Evolutionary conservation across 2,888 invertebrate genomes (phyloP).

Genomic region (Noctua janthe): DNA sequence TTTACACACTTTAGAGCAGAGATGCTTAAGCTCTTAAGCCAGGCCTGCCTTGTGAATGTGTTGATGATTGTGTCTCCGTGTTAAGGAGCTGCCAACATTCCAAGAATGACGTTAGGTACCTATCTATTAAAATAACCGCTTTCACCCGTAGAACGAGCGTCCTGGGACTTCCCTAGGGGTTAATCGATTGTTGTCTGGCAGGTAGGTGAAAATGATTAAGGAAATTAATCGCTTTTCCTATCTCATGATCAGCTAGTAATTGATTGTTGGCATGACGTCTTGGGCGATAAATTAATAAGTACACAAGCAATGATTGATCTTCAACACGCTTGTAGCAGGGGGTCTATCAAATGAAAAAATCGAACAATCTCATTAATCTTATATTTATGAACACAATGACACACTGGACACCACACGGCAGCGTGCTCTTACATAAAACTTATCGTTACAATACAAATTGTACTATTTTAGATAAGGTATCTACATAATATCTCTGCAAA

Average conservation of each 20-base stretch:
- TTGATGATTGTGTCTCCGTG: neutral
- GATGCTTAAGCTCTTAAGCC: neutral
- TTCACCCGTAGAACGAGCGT: neutral
- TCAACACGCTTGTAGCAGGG: neutral
- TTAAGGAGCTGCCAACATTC: neutral
- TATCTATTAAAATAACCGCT: neutral
- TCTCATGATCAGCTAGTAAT: constrained; percentile 2
- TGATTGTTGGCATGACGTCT: constrained; percentile 4
- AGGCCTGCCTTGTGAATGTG: neutral
- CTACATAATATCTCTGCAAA: constrained; percentile 44
- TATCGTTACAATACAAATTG: constrained; percentile 40
- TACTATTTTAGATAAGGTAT: constrained; percentile 52
- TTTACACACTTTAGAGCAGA: neutral
- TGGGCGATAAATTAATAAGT: neutral
- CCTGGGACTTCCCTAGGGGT: neutral
- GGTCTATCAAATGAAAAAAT: constrained; percentile 21
- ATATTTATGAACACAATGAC: constrained; percentile 36
- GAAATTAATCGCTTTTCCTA: constrained; percentile 22
- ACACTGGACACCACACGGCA: constrained; percentile 32
- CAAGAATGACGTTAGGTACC: neutral
- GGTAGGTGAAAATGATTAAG: neutral
- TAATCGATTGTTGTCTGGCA: neutral
- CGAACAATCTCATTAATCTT: constrained; percentile 25
- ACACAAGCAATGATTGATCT: constrained; percentile 15
- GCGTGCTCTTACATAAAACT: constrained; percentile 51